Percentiles rank a stretch among this genome's conserved stretches.
Evolutionary conservation across 2,888 invertebrate genomes (phyloP).

Genomic region (Platycheirus albimanus): DNA sequence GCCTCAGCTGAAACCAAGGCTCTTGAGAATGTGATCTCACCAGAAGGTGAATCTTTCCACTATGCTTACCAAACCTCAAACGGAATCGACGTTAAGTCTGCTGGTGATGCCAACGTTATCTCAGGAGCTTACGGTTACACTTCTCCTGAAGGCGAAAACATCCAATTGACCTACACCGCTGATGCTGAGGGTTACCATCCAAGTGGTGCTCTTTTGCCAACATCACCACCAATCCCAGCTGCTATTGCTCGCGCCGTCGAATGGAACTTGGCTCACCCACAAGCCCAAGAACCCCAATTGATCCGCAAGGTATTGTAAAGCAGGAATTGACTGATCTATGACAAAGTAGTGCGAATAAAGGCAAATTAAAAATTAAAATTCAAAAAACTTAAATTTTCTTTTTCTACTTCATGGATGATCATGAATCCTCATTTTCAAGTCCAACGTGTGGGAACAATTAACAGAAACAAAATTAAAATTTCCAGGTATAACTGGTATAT

Average conservation of each 20-base stretch:
- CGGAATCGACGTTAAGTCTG: constrained; percentile 85
- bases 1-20: constrained; percentile 80
- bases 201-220: constrained; percentile 82
- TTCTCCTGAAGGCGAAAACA: constrained; percentile 83
- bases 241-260: constrained; percentile 84
- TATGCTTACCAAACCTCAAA: constrained; percentile 85
- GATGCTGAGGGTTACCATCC: constrained; percentile 85
- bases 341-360: too few relatives aligned
- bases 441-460: too few relatives aligned
- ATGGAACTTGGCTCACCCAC: constrained; percentile 83
- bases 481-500: too few relatives aligned
- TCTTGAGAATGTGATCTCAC: constrained; percentile 80
- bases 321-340: neutral
- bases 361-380: too few relatives aligned
- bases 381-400: too few relatives aligned
- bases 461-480: too few relatives aligned
- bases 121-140: constrained; percentile 84
- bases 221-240: constrained; percentile 84
- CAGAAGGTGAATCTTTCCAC: constrained; percentile 82
- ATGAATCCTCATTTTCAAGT: too few relatives aligned
- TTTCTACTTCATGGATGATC: too few relatives aligned
- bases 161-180: constrained; percentile 85
- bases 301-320: constrained; percentile 14
- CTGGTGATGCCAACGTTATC: constrained; percentile 84
- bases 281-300: constrained; percentile 49